Evolutionary conservation across 2,797 vertebrate genomes (phyloP), one percentile per base, ranked within the genome.

Genomic region (Myotis planiceps): DNA sequence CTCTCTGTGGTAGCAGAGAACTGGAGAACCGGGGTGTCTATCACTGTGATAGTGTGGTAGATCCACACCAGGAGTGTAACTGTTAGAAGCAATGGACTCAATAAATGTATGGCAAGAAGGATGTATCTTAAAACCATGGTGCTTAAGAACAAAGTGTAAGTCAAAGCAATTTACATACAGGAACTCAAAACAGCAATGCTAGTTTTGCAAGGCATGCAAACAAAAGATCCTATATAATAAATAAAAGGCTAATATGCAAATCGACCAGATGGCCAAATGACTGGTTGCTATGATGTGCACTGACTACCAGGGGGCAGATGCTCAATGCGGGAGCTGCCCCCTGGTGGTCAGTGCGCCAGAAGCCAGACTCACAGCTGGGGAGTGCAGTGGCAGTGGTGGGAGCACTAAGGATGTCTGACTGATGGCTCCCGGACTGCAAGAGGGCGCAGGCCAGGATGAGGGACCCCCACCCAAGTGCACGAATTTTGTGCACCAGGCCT

Each of bases 151-250:
- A 79, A 51, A 69, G 12, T 47, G 32, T 84, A 89, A 58, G 19
- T 55, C 13, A 19, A 39, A 66, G 14, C 9, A 49, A 14, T 72
- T 55, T 65, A 39, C 25, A 19, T 78, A 25, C 4, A 84, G 65
- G 47, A 27, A n/a, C 32, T 42, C 18, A 65, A 58, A 65, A 69
- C 16, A 91, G 19, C 19, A 47, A 13, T 47, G 25, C 5, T 66
- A 4, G 39, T 88, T 79, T 91, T 91, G n/a, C 27, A 65, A 66
- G 49, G 32, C 82, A 83, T 78, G 12, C 32, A 10, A 82, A 69
- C 6, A 69, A 23, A 71, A 69, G n/a, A 53, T 60, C 55, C 9
- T 58, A 53, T 23, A 53, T 53, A 53, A 53, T 53, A 53, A 53
- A 23, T 53, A 53, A 21, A 53, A 53, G 21, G 51, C 21, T 53